These are phyloP conservation scores for Prenolepis imparis DNA, from an alignment of 2,888 invertebrate genomes.

Conservation along the genomic window DNA sequence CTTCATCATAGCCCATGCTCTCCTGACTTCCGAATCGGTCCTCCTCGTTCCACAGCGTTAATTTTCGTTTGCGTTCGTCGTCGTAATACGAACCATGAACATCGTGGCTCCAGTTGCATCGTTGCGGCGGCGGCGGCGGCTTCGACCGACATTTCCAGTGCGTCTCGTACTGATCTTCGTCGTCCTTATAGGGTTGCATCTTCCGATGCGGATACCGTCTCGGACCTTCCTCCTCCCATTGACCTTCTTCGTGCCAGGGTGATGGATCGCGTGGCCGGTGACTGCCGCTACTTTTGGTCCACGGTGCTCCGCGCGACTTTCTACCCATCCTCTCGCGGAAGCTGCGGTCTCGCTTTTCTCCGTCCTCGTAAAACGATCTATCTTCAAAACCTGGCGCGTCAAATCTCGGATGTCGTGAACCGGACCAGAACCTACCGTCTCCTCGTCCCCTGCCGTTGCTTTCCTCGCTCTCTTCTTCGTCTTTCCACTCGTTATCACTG, in stretches of 20 bases:
- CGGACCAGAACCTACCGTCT: constrained; percentile 85
- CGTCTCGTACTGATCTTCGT: constrained; percentile 81
- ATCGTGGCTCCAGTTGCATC: constrained; percentile 80
- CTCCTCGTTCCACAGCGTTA: constrained; percentile 83
- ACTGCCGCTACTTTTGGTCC: constrained; percentile 85
- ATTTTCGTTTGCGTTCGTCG: constrained; percentile 83
- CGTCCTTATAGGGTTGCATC: constrained; percentile 81
- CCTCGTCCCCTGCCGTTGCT: constrained; percentile 83
- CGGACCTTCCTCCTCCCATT: constrained; percentile 82
- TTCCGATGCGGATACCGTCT: constrained; percentile 79
- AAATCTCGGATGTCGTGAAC: constrained; percentile 75
- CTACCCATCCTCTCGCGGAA: constrained; percentile 80
- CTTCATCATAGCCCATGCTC: constrained; percentile 86
- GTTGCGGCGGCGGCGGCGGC: constrained; percentile 65
- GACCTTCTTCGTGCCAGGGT: constrained; percentile 93
- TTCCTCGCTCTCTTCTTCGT: constrained; percentile 86
- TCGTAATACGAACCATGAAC: constrained; percentile 79
- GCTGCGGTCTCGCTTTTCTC: constrained; percentile 79
- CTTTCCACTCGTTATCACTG: constrained; percentile 85
- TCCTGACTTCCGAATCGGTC: constrained; percentile 85
- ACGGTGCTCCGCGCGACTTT: constrained; percentile 81
- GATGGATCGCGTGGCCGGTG: constrained; percentile 92
- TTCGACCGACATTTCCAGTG: constrained; percentile 83
- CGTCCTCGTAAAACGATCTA: constrained; percentile 79
- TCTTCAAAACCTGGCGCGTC: constrained; percentile 78